phyloP scores from a whole-genome alignment of 2,888 invertebrate genomes.

The Thera britannica region DNA sequence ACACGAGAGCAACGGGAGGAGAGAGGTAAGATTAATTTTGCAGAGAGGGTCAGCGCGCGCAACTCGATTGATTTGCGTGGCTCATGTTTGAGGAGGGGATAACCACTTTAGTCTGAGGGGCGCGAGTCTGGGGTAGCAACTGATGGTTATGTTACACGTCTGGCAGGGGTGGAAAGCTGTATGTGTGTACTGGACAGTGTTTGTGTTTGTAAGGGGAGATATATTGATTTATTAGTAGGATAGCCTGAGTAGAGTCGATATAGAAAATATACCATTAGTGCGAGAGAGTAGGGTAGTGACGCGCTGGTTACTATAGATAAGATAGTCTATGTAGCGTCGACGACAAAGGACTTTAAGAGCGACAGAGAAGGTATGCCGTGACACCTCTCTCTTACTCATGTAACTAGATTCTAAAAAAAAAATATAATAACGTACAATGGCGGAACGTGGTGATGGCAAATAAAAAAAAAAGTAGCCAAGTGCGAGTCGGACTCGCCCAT shows the following conservation, averaged over 20 bases:
- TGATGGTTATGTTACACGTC: background rate
- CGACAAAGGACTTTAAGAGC: background rate
- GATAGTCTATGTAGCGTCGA: too few relatives aligned
- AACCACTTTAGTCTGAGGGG: background rate
- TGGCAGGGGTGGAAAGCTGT: background rate
- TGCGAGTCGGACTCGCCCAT: too few relatives aligned
- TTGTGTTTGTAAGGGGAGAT: background rate
- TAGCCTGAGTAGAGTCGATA: background rate
- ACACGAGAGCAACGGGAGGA: background rate
- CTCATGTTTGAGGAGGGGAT: background rate
- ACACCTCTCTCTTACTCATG: background rate
- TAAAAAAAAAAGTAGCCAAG: too few relatives aligned
- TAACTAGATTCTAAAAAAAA: background rate
- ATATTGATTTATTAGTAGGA: constrained; percentile 1
- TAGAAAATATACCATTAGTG: background rate
- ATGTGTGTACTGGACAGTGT: background rate
- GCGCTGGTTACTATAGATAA: background rate
- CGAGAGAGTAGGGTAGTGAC: constrained; percentile 1
- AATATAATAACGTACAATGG: too few relatives aligned
- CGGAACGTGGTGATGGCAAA: too few relatives aligned
- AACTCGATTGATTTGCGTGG: background rate
- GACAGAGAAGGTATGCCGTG: background rate
- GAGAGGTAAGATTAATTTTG: background rate
- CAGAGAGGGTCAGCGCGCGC: background rate
- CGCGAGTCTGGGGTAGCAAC: background rate